These are phyloP conservation scores for Dendrocopos noguchii DNA, from an alignment of 2,113 vertebrate species.

Conservation along the genomic window DNA sequence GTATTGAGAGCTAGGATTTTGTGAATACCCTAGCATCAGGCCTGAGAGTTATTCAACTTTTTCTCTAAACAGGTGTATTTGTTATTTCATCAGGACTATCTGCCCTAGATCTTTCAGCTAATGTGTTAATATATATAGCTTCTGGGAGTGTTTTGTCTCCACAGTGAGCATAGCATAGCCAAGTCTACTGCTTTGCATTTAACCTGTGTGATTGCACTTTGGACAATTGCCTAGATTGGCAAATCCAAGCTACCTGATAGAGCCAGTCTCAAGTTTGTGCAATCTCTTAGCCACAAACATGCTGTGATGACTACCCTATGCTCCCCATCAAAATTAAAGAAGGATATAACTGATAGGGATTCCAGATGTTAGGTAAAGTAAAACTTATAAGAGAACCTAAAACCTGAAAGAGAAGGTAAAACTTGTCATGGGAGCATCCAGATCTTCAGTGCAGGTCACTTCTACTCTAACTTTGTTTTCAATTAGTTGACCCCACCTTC, in stretches of 20 bases:
- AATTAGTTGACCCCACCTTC: not conserved
- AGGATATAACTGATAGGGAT: not conserved
- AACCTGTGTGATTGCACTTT: not conserved
- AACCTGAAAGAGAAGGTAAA: not conserved
- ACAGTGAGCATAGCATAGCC: accelerated
- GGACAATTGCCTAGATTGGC: not conserved
- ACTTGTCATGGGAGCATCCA: not conserved
- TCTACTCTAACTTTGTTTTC: not conserved
- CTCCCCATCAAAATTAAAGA: not conserved
- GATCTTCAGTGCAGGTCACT: not conserved
- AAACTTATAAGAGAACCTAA: not conserved
- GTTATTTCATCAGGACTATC: not conserved
- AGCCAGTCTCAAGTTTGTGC: not conserved
- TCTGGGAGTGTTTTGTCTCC: not conserved
- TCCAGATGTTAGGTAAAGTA: not conserved
- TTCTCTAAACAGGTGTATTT: not conserved
- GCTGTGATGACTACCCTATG: not conserved
- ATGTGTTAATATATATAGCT: not conserved
- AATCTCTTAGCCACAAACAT: not conserved
- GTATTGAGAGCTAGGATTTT: not conserved
- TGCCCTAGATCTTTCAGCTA: not conserved
- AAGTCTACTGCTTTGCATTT: not conserved
- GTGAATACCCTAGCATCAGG: not conserved
- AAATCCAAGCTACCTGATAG: not conserved
- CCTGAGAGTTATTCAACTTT: not conserved